Percentiles rank a stretch among this genome's conserved stretches.
phyloP scores from a whole-genome alignment of 2,888 invertebrate genomes.

The Synergus itoensis region DNA sequence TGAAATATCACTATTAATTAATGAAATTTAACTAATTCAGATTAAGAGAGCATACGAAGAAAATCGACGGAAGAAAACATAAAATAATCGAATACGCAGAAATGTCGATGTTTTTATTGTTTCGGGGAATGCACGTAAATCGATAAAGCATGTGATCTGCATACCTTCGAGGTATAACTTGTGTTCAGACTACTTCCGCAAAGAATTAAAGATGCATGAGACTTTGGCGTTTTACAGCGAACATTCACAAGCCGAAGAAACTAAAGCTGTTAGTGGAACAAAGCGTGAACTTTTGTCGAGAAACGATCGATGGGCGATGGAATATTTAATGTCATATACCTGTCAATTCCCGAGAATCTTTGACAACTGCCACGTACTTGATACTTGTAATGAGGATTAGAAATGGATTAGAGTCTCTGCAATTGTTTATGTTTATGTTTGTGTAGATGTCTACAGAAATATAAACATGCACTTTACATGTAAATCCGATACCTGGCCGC shows the following conservation, averaged over 20 bases:
- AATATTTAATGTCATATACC: constrained; percentile 32
- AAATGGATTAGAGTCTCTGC: too few species aligned
- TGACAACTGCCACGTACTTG: constrained; percentile 12
- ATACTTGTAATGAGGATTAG: too few species aligned
- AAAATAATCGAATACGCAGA: background rate
- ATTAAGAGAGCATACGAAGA: too few species aligned
- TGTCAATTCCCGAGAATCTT: background rate
- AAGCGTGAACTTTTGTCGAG: constrained; percentile 10
- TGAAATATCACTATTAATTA: too few species aligned
- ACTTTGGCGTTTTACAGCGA: constrained; percentile 52
- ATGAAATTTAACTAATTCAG: too few species aligned
- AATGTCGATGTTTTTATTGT: constrained; percentile 26
- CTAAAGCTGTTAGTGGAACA: constrained; percentile 20
- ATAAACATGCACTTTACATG: too few species aligned
- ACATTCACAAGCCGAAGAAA: constrained; percentile 33
- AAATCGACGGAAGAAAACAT: too few species aligned
- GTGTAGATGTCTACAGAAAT: too few species aligned
- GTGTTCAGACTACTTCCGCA: constrained; percentile 49
- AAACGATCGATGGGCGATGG: constrained; percentile 23
- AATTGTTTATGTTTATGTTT: too few species aligned
- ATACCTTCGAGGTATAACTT: constrained; percentile 29
- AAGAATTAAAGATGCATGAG: constrained; percentile 53
- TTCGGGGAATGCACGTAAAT: constrained; percentile 20
- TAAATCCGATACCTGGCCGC: too few species aligned
- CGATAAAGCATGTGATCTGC: constrained; percentile 12